Evolutionary conservation across 2,113 vertebrate genomes (phyloP), one percentile per base, ranked within the genome.

Genomic region (Ceuthmochares aereus): DNA sequence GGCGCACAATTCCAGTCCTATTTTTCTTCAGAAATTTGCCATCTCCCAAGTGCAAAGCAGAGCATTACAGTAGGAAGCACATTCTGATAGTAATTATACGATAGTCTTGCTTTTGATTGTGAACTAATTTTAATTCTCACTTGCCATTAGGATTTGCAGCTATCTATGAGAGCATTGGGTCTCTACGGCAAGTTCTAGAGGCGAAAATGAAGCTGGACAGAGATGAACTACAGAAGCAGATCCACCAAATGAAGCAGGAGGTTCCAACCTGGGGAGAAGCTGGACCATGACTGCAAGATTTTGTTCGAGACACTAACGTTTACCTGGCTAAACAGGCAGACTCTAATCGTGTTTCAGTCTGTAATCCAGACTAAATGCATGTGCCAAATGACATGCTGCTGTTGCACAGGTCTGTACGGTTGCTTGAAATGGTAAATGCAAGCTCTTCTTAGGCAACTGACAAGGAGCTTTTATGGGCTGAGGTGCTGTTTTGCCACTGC

Each of bases 101-200:
- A 34, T 66, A 5, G 13, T 52, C 25, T 32, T 68, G 43, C 69
- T 90, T 80, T 63, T 52, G 42, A 6, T 23, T n/a, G 18, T 32
- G 29, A 88, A 79, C 51, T 89, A 84, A 89, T 47, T 32, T 40
- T 21, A 11, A 68, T 40, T 94, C 75, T 93, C 87, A 45, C 63
- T 74, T 89, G 40, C 68, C 49, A 86, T 63, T 89, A 98, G 98
- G 98, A 49, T 98, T 98, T 96, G 94, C 98, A 36, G 97, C 98
- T 51, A 98, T 98, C 94, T 98, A 98, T 51, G 98, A 98, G 86
- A 98, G 98, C 96, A 98, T 98, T 80, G 98, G 98, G 34, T 98
- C 98, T 63, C 97, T 98, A 79, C 97, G 97, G 79, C 97, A 98
- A 97, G 97, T 98, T 74, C 97, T 98, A 3, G 98, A 98, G 94